These are phyloP conservation scores for Odontamblyopus lacepedii DNA, from an alignment of 2,797 vertebrate genomes.

Conservation along the genomic window DNA sequence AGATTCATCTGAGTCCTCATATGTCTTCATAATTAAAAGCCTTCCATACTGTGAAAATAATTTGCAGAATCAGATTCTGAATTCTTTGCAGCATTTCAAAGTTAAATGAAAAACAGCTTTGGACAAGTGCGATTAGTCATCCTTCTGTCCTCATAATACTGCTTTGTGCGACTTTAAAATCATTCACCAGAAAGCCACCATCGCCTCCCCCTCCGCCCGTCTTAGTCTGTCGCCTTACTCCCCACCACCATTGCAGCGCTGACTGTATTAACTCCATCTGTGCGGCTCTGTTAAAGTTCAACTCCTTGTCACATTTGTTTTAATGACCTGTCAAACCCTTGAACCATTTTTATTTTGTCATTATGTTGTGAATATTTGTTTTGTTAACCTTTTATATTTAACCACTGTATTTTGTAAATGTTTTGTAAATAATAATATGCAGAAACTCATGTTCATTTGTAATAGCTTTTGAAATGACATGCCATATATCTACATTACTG, in stretches of 20 bases:
- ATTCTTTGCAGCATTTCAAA: constrained; percentile 33
- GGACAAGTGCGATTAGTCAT: constrained; percentile 53
- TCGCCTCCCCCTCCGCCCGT: constrained; percentile 47
- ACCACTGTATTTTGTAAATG: constrained; percentile 30
- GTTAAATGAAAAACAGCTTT: constrained; percentile 33
- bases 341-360: constrained; percentile 26
- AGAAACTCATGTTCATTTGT: constrained; percentile 3
- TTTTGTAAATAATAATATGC: constrained; percentile 21
- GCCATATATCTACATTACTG: neutral
- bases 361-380: constrained; percentile 28
- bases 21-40: constrained; percentile 26
- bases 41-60: constrained; percentile 5
- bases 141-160: constrained; percentile 27
- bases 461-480: constrained; percentile 22
- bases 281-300: constrained; percentile 50
- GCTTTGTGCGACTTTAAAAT: constrained; percentile 27
- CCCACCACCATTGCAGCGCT: constrained; percentile 40
- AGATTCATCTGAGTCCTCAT: neutral
- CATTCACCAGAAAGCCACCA: constrained; percentile 57
- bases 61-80: constrained; percentile 37
- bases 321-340: constrained; percentile 35
- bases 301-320: constrained; percentile 45
- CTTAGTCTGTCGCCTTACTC: constrained; percentile 46
- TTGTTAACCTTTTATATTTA: constrained; percentile 44
- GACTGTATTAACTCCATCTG: constrained; percentile 63